Base-by-base conservation (phyloP, 2,797 vertebrate species). In the Chromis chromis region DNA sequence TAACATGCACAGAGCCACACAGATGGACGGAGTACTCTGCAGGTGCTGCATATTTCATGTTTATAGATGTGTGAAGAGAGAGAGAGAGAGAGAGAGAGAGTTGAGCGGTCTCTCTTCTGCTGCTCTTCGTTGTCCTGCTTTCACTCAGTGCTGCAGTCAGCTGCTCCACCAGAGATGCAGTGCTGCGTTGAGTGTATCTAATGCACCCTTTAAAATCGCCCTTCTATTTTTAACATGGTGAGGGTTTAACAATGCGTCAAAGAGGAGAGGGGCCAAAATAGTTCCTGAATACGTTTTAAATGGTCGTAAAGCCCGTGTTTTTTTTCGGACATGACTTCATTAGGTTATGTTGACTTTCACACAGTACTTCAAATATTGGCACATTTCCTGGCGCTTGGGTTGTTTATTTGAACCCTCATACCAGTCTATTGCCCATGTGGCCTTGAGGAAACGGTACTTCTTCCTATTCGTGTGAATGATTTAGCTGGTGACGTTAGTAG, bases 31-130 rank as follows among this genome's bases (percentile, higher is more conserved):
- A 77, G 78, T 64, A 57, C 86, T 88, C 85, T 84, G 90, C 90
- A 87, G 87, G 84, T 88, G 88, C 90, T 93, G 90, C 92, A 93
- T 93, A 92, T 93, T 93, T 94, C 88, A 93, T 94, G 89, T 85
- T 70, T 68, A 46, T 76, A 80, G 90, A 89, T 75, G 88, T 83
- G 85, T 82, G 78, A 85, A 72, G 60, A 66, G 66, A 68, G 52
- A 73, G 72, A 39, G 36, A 36, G 40, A 42, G 40, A 1, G 52
- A 73, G 72, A 42, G 14, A 36, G 40, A 42, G 40, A 10, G 31
- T 8, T 8, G 75, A 70, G 78, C 24, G 25, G 80, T 10, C 75
- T 73, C 54, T 61, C 76, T 60, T 62, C 70, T 49, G 54, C 67
- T 50, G 72, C 61, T 76, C 63, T 66, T 63, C 49, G 39, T 71